Conservation (phyloP, 2,113 vertebrate species). For the Pithys albifrons region DNA sequence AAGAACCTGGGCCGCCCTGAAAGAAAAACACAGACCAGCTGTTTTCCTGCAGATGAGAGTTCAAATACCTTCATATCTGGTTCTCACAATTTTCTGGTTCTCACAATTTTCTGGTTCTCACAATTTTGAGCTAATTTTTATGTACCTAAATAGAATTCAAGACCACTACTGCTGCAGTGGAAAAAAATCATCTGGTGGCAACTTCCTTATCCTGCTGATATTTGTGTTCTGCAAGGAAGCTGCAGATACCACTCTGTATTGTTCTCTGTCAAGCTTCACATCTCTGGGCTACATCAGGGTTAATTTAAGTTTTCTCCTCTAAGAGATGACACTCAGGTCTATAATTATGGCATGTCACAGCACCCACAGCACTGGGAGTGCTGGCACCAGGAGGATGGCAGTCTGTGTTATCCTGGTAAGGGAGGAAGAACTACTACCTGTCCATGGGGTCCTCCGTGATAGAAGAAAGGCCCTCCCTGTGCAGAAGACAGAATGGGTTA, state of each 20-base stretch:
- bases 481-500: slow-evolving; percentile 28
- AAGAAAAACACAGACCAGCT: not conserved
- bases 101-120: too few species aligned
- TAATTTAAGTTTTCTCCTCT: not conserved
- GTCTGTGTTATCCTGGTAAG: not conserved
- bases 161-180: not conserved
- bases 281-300: not conserved
- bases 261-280: not conserved
- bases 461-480: slow-evolving; percentile 33
- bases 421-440: slow-evolving; percentile 27
- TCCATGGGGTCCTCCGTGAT: slow-evolving; percentile 34
- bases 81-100: too few species aligned
- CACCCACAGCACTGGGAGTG: not conserved
- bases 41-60: not conserved
- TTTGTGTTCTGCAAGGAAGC: not conserved
- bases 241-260: too few species aligned
- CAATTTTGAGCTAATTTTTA: not conserved
- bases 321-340: not conserved
- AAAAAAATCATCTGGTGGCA: not conserved
- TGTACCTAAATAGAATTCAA: not conserved
- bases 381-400: not conserved
- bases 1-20: not conserved
- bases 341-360: too few species aligned
- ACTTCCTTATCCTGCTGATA: not conserved
- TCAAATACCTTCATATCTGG: not conserved